These are phyloP conservation scores for Uropetala carovei DNA, from an alignment of 2,888 invertebrate genomes.

Conservation along the genomic window DNA sequence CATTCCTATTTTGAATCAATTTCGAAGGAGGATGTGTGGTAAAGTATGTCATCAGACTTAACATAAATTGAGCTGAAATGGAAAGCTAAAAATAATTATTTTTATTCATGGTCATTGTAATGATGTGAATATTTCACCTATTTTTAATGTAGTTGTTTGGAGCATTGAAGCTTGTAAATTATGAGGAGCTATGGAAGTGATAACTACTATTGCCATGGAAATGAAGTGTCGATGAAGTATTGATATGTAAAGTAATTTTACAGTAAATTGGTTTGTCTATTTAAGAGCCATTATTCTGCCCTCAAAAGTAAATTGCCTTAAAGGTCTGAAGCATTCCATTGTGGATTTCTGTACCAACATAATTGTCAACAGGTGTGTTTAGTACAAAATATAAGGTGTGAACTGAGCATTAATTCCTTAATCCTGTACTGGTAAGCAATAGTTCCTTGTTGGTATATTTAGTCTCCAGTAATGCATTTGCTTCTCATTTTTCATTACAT, in stretches of 20 bases:
- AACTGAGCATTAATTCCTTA: conserved; percentile 30
- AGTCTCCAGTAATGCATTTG: conserved; percentile 2
- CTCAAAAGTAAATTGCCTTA: conserved; percentile 30
- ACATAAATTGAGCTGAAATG: conserved; percentile 35
- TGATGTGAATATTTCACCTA: conserved; percentile 59
- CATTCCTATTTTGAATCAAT: conserved; percentile 52
- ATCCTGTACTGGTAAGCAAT: background rate
- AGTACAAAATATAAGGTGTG: conserved; percentile 50
- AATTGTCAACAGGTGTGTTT: background rate
- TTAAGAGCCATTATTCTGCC: conserved; percentile 39
- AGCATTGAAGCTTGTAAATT: conserved; percentile 48
- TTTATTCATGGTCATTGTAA: conserved; percentile 60
- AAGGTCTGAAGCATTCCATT: conserved; percentile 54
- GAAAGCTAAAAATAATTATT: conserved; percentile 55
- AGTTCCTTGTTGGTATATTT: conserved; percentile 16
- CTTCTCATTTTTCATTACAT: background rate
- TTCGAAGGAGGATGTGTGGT: conserved; percentile 13
- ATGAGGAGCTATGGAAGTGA: conserved; percentile 54
- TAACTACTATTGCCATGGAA: conserved; percentile 58
- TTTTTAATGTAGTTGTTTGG: conserved; percentile 60
- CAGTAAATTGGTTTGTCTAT: conserved; percentile 9
- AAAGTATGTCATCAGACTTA: conserved; percentile 37
- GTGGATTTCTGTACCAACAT: conserved; percentile 39
- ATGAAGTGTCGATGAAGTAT: background rate
- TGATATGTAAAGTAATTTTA: conserved; percentile 18